Conservation (phyloP, 2,113 vertebrate species). For the Otolemur garnettii region DNA sequence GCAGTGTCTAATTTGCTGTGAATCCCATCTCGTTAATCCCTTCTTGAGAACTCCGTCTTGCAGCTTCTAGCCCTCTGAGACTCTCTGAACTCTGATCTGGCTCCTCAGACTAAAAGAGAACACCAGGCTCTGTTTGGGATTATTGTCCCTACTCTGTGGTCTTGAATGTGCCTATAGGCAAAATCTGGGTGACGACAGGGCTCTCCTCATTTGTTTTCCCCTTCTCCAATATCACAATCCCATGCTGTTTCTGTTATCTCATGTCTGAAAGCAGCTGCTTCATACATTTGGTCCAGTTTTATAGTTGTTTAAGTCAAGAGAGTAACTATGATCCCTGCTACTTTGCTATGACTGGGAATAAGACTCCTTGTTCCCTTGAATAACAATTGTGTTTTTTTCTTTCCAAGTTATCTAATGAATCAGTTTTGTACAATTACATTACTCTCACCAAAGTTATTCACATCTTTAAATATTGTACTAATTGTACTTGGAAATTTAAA, state of each 20-base stretch:
- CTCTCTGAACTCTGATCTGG: background rate
- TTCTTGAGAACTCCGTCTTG: background rate
- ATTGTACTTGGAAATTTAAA: background rate
- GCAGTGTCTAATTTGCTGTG: background rate
- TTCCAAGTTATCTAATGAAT: background rate
- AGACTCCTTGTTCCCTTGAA: background rate
- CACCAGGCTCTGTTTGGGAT: no score
- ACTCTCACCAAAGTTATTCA: background rate
- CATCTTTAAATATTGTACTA: background rate
- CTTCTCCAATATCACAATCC: background rate
- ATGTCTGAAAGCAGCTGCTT: background rate
- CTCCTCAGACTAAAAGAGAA: background rate
- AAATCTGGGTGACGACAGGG: background rate
- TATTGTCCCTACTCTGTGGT: background rate
- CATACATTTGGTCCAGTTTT: background rate
- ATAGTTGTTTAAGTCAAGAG: background rate
- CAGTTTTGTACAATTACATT: background rate
- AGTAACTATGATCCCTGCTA: background rate
- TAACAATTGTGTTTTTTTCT: background rate
- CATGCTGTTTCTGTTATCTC: background rate
- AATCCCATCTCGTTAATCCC: background rate
- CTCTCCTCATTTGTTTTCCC: background rate
- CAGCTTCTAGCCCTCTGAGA: background rate
- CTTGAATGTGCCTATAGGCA: background rate
- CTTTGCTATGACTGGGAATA: background rate